Percentiles rank a stretch among this genome's conserved stretches.
Conservation (phyloP, 1,140 invertebrate species). For the Apocrypta bakeri region DNA sequence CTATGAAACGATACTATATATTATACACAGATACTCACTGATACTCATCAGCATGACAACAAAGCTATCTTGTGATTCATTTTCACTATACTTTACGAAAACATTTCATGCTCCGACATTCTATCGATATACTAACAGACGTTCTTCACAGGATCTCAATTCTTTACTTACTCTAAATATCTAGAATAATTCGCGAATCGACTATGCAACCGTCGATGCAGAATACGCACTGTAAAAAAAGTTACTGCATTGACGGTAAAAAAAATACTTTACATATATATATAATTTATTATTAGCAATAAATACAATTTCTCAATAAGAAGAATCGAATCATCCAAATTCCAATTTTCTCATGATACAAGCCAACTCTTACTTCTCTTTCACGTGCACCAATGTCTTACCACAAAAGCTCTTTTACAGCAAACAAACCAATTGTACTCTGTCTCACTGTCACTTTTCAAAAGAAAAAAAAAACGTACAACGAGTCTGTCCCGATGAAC, state of each 20-base stretch:
- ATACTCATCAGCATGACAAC: neutral
- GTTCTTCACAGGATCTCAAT: neutral
- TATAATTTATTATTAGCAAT: too few species aligned
- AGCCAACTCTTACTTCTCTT: neutral
- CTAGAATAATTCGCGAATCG: too few species aligned
- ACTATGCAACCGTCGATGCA: too few species aligned
- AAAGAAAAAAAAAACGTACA: conserved; percentile 8
- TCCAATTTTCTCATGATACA: neutral
- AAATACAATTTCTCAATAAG: neutral
- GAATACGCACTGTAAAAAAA: too few species aligned
- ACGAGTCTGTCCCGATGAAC: neutral
- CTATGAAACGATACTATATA: neutral
- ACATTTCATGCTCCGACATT: conserved; percentile 15
- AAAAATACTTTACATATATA: too few species aligned
- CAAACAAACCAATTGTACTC: neutral
- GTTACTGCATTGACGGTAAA: too few species aligned
- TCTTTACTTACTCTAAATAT: neutral
- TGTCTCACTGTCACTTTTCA: neutral
- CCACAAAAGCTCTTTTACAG: conserved; percentile 7
- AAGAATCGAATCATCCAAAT: conserved; percentile 26
- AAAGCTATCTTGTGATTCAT: neutral
- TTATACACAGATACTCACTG: neutral
- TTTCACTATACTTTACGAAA: neutral
- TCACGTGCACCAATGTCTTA: conserved; percentile 2
- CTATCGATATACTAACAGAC: neutral